phyloP scores from a whole-genome alignment of 1,140 invertebrate genomes.

The Propsilocerus akamusi region DNA sequence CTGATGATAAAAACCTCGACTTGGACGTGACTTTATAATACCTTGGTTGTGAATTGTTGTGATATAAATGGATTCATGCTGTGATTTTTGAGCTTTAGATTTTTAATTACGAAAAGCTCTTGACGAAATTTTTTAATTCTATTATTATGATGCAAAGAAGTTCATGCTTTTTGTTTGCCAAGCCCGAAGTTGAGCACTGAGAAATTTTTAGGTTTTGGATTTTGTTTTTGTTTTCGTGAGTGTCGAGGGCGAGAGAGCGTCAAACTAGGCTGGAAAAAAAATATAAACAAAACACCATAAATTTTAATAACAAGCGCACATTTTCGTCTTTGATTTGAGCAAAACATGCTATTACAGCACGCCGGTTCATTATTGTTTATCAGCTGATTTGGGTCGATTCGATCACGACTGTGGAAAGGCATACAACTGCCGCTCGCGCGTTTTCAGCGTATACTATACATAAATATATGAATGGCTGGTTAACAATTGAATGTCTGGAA shows the following conservation, averaged over 20 bases:
- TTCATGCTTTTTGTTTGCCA: too few relatives aligned
- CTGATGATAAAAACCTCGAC: too few relatives aligned
- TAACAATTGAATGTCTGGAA: conserved; percentile 2
- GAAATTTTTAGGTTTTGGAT: not conserved
- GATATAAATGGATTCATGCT: not conserved
- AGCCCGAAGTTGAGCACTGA: too few relatives aligned
- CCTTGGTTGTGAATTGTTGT: too few relatives aligned
- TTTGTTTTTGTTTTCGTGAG: not conserved
- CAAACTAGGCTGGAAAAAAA: not conserved
- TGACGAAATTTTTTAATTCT: too few relatives aligned
- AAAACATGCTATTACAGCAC: conserved; percentile 2
- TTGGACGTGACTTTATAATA: too few relatives aligned
- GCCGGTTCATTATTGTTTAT: conserved; percentile 2
- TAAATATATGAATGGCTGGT: too few relatives aligned
- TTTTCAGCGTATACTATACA: too few relatives aligned
- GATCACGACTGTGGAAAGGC: conserved; percentile 1
- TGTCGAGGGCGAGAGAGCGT: not conserved
- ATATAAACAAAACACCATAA: conserved; percentile 1
- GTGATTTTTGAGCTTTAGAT: not conserved
- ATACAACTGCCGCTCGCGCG: not conserved
- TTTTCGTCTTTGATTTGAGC: conserved; percentile 2
- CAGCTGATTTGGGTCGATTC: conserved; percentile 1
- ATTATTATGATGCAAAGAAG: too few relatives aligned
- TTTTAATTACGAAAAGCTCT: too few relatives aligned
- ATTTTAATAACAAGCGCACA: conserved; percentile 2